Percentiles rank a stretch among this genome's conserved stretches.
These are phyloP conservation scores for Alfaro cultratus DNA, from an alignment of 2,797 vertebrate genomes.

Conservation along the genomic window DNA sequence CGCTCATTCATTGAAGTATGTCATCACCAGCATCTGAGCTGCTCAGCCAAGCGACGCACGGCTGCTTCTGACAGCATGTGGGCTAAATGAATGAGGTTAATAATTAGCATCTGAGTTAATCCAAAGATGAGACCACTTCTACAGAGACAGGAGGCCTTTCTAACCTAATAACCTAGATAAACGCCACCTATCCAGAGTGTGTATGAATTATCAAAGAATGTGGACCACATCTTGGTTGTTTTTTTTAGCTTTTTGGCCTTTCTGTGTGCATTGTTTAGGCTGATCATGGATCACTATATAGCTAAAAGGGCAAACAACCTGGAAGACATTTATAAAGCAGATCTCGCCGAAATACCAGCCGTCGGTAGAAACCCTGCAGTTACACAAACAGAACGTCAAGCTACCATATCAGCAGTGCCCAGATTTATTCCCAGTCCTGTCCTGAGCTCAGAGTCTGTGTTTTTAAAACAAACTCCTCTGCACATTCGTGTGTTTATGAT, in stretches of 20 bases:
- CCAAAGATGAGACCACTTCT: constrained; percentile 30
- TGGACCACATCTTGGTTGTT: constrained; percentile 15
- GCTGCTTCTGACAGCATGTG: constrained; percentile 35
- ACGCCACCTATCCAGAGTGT: not conserved
- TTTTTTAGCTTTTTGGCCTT: constrained; percentile 47
- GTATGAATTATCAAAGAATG: constrained; percentile 5
- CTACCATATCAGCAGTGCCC: constrained; percentile 15
- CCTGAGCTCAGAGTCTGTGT: not conserved
- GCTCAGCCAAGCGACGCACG: constrained; percentile 7
- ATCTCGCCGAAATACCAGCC: constrained; percentile 24
- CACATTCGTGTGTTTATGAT: constrained; percentile 11
- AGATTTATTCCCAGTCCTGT: constrained; percentile 9
- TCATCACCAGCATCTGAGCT: constrained; percentile 29
- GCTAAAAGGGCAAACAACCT: constrained; percentile 61
- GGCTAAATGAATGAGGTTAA: constrained; percentile 61
- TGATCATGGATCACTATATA: constrained; percentile 52
- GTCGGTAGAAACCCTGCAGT: constrained; percentile 28
- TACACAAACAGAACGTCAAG: constrained; percentile 31
- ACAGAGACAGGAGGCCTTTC: constrained; percentile 27
- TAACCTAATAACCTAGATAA: constrained; percentile 20
- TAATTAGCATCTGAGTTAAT: constrained; percentile 63
- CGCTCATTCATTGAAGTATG: constrained; percentile 31
- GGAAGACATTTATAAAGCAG: constrained; percentile 47
- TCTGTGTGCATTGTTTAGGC: constrained; percentile 31
- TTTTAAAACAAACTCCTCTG: constrained; percentile 24